Percentiles rank a stretch among this genome's conserved stretches.
These are phyloP conservation scores for Calephelis nemesis DNA, from an alignment of 1,140 invertebrate species.

Conservation along the genomic window DNA sequence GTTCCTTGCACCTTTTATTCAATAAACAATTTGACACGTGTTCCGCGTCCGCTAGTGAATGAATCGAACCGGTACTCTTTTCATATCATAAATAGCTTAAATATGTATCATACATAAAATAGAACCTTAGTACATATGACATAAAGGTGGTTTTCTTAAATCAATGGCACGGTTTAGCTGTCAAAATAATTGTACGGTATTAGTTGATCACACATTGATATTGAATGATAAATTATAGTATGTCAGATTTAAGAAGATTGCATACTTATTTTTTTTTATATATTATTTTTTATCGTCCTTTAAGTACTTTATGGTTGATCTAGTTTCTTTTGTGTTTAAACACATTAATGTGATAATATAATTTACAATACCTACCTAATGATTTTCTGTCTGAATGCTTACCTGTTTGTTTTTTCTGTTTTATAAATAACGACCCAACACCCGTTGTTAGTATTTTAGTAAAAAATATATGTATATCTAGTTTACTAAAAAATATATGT, in stretches of 20 bases:
- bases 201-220: constrained; percentile 65
- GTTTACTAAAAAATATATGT: too few relatives aligned
- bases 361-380: too few relatives aligned
- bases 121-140: constrained; percentile 25
- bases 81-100: constrained; percentile 25
- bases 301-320: too few relatives aligned
- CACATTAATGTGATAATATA: too few relatives aligned
- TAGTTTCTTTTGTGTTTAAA: too few relatives aligned
- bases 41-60: constrained; percentile 42
- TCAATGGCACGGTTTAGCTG: constrained; percentile 20
- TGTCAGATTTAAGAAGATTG: constrained; percentile 39
- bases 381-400: too few relatives aligned
- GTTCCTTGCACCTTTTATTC: constrained; percentile 33
- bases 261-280: background rate
- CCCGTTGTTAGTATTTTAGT: too few relatives aligned
- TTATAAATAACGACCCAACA: too few relatives aligned
- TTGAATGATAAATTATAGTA: constrained; percentile 57
- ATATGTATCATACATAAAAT: constrained; percentile 31
- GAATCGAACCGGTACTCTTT: constrained; percentile 53
- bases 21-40: constrained; percentile 39
- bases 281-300: too few relatives aligned
- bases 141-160: constrained; percentile 22
- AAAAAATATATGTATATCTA: too few relatives aligned
- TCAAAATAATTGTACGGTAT: constrained; percentile 54
- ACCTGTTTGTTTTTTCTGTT: too few relatives aligned